Evolutionary conservation across 2,797 vertebrate species (phyloP).

Genomic region (Streptopelia turtur): DNA sequence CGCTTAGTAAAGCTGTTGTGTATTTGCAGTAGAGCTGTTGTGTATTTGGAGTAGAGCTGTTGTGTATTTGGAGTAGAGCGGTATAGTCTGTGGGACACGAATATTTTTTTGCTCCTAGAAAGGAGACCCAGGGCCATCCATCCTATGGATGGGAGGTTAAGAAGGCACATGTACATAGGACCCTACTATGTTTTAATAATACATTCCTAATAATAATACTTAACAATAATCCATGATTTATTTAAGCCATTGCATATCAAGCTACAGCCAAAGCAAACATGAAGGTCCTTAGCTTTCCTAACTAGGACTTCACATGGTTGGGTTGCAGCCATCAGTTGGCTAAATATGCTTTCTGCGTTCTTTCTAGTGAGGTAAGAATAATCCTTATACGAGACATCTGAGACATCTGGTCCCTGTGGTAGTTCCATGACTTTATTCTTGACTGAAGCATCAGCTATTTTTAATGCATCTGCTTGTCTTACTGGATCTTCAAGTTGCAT

Average conservation of each 20-base stretch:
- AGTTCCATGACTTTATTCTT: background rate
- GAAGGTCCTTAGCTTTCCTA: too few species aligned
- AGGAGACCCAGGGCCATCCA: background rate
- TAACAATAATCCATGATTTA: background rate
- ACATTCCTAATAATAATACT: background rate
- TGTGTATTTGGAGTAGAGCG: background rate
- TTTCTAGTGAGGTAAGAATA: background rate
- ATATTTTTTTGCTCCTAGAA: background rate
- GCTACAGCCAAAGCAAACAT: background rate
- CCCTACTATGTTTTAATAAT: too few species aligned
- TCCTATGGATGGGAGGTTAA: background rate
- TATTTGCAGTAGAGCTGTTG: background rate
- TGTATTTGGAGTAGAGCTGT: background rate
- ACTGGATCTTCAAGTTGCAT: background rate
- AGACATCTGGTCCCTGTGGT: background rate
- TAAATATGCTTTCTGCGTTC: accelerated
- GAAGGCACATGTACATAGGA: background rate
- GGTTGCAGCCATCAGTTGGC: background rate
- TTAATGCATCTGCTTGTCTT: background rate
- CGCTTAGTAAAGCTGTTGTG: background rate
- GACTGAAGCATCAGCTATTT: background rate
- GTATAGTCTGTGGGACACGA: accelerated
- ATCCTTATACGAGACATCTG: background rate
- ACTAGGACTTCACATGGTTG: too few species aligned
- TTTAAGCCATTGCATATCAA: background rate